These are phyloP conservation scores for Turritopsis rubra DNA, from an alignment of 30 jellyfish, hydroid and myxozoan genomes.

Conservation along the genomic window DNA sequence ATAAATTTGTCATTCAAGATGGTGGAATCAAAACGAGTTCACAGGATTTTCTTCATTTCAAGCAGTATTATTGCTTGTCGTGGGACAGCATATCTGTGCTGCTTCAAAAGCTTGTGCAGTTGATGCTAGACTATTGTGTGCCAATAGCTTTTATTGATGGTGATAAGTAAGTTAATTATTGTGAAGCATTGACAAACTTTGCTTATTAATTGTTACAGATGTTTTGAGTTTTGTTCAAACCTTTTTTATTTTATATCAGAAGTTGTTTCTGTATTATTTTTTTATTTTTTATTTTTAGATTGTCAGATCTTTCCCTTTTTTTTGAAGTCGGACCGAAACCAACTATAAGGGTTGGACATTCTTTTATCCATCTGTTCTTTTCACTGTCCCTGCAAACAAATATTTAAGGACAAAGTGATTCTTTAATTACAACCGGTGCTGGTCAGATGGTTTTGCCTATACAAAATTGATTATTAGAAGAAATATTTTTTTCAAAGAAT, in stretches of 20 bases:
- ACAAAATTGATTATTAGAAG: no score
- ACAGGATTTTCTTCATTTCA: conserved; percentile 56
- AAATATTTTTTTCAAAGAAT: no score
- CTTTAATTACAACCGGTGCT: no score
- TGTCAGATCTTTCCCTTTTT: conserved; percentile 71
- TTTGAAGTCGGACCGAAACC: conserved; percentile 64
- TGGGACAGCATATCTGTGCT: conserved; percentile 74
- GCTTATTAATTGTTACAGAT: not conserved
- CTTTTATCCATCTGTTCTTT: not conserved
- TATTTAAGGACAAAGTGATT: no score
- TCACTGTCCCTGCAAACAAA: no score
- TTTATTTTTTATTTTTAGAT: conserved; percentile 5
- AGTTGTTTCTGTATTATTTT: no score
- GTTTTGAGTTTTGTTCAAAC: not conserved
- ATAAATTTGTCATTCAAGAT: conserved; percentile 8
- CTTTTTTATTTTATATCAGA: not conserved
- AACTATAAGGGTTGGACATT: conserved; percentile 39
- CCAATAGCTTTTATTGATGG: conserved; percentile 86
- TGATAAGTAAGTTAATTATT: conserved; percentile 45
- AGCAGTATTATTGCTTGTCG: conserved; percentile 46
- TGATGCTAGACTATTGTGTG: conserved; percentile 45
- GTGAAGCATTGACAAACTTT: not conserved
- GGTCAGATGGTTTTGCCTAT: no score
- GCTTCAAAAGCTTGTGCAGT: conserved; percentile 45
- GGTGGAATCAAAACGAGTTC: conserved; percentile 1